These are phyloP conservation scores for Ophiodon elongatus DNA, from an alignment of 2,113 vertebrate species.

Conservation along the genomic window DNA sequence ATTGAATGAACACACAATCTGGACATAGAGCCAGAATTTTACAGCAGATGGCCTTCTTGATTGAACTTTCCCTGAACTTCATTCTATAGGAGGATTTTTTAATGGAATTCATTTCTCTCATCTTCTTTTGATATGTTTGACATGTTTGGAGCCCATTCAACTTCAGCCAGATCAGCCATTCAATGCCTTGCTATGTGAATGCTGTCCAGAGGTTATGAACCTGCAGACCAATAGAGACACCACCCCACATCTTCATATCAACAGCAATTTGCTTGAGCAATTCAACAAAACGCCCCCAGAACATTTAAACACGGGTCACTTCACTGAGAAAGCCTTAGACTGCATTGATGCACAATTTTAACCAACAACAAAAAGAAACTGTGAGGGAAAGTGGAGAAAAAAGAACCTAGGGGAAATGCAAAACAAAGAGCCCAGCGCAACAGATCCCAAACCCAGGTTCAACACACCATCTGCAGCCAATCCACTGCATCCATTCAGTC, in stretches of 20 bases:
- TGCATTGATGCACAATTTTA: constrained; percentile 73
- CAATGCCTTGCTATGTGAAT: constrained; percentile 7
- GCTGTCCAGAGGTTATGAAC: constrained; percentile 49
- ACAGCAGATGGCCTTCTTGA: neutral
- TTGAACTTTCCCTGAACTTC: neutral
- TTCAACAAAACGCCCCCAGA: constrained; percentile 63
- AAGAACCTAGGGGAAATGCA: constrained; percentile 68
- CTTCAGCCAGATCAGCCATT: constrained; percentile 39
- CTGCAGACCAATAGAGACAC: constrained; percentile 53
- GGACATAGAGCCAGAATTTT: neutral
- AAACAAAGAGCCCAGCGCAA: constrained; percentile 70
- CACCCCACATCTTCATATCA: constrained; percentile 75
- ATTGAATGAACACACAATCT: neutral
- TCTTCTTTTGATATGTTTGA: constrained; percentile 22
- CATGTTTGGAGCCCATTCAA: constrained; percentile 36
- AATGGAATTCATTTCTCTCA: constrained; percentile 4
- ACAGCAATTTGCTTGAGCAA: constrained; percentile 75
- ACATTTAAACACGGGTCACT: constrained; percentile 77
- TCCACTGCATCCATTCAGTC: constrained; percentile 52
- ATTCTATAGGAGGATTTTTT: constrained; percentile 5
- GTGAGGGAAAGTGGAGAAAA: constrained; percentile 63
- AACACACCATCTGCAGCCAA: constrained; percentile 72
- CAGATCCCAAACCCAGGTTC: constrained; percentile 73
- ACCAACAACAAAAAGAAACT: constrained; percentile 65
- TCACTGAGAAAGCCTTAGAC: constrained; percentile 69